These are phyloP conservation scores for Protobothrops flavoviridis DNA, from an alignment of 2,113 vertebrate species.

Conservation along the genomic window DNA sequence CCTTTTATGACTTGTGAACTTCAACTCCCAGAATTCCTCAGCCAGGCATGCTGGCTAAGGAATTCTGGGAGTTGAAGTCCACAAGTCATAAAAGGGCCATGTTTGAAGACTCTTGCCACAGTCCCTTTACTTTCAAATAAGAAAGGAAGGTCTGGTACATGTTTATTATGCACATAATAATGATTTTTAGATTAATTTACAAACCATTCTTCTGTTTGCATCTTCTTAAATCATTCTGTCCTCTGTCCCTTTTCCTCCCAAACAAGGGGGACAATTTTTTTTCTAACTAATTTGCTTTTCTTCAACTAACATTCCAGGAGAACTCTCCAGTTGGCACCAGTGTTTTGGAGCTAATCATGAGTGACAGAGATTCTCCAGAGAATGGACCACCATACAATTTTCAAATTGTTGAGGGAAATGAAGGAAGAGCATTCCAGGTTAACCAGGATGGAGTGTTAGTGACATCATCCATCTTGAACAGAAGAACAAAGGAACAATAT, in stretches of 20 bases:
- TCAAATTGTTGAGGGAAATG: constrained; percentile 85
- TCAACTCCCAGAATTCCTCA: too few relatives aligned
- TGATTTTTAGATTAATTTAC: not conserved
- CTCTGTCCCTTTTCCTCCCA: not conserved
- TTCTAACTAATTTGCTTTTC: not conserved
- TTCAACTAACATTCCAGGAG: constrained; percentile 74
- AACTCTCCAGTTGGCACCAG: constrained; percentile 80
- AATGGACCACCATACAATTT: constrained; percentile 90
- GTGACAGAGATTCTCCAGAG: constrained; percentile 85
- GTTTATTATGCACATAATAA: not conserved
- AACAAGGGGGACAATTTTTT: not conserved
- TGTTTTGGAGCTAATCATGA: constrained; percentile 86
- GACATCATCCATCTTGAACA: constrained; percentile 76
- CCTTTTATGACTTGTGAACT: too few relatives aligned
- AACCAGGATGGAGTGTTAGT: constrained; percentile 88
- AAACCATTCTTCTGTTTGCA: not conserved
- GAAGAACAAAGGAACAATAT: constrained; percentile 76
- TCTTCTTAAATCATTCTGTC: not conserved
- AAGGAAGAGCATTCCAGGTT: constrained; percentile 82
- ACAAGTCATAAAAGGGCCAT: too few relatives aligned
- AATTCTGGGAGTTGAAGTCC: too few relatives aligned
- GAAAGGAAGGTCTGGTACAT: not conserved
- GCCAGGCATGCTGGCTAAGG: too few relatives aligned
- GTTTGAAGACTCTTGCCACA: too few relatives aligned
- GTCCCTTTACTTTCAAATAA: not conserved